phyloP scores from a whole-genome alignment of 2,888 invertebrate species.

The Spialia ferax region DNA sequence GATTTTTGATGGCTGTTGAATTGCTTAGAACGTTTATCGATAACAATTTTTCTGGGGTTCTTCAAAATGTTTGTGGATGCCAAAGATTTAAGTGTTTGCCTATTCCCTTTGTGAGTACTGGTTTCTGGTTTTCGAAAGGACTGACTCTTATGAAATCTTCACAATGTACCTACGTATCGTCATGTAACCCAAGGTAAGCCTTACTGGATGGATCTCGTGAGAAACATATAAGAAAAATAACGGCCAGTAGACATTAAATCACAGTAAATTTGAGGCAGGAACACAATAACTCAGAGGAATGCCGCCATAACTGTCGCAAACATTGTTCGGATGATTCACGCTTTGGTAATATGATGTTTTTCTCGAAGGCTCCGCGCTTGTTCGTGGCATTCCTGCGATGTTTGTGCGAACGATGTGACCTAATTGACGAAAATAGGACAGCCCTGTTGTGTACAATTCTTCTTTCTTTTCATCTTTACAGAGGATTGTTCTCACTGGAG shows the following conservation, averaged over 20 bases:
- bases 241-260: constrained; percentile 74
- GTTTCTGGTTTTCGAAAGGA: background rate
- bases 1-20: constrained; percentile 9
- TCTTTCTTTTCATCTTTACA: background rate
- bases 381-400: constrained; percentile 22
- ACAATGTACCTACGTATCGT: background rate
- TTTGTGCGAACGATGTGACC: constrained; percentile 27
- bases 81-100: background rate
- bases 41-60: background rate
- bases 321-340: constrained; percentile 81
- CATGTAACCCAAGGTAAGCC: background rate
- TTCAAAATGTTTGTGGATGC: background rate
- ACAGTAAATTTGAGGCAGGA: constrained; percentile 76
- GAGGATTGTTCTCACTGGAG: too few species aligned
- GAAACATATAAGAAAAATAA: constrained; percentile 41
- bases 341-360: constrained; percentile 72
- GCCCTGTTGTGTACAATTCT: background rate
- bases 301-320: constrained; percentile 80
- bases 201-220: constrained; percentile 13
- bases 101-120: background rate
- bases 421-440: constrained; percentile 35
- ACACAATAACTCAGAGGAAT: constrained; percentile 78
- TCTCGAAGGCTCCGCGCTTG: constrained; percentile 49
- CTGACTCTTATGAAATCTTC: too few species aligned
- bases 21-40: background rate